A percentile compares a stretch with the other conserved stretches of the same genome.
These are phyloP conservation scores for Drosophila acutilabella DNA, from an alignment of 2,888 invertebrate genomes.

Conservation along the genomic window DNA sequence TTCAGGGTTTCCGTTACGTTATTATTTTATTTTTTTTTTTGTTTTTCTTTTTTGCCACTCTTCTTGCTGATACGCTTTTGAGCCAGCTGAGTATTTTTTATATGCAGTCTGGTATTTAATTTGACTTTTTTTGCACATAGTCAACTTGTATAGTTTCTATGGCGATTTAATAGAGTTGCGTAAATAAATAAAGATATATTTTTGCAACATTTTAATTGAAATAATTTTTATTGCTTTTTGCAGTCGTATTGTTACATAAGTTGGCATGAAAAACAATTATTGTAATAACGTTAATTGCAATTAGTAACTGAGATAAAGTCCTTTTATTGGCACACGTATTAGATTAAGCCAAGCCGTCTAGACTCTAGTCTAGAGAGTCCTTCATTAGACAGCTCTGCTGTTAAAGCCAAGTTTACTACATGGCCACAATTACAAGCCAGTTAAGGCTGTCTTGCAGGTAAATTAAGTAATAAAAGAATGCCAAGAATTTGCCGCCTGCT, in stretches of 20 bases:
- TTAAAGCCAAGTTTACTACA: slow-evolving; percentile 19
- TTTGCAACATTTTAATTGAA: slow-evolving; percentile 34
- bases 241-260: slow-evolving; percentile 7
- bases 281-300: slow-evolving; percentile 1
- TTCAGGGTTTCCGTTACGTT: slow-evolving; percentile 39
- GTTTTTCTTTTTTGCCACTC: slow-evolving; percentile 5
- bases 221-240: slow-evolving; percentile 16
- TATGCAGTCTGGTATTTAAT: slow-evolving; percentile 64
- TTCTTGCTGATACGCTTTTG: slow-evolving; percentile 29
- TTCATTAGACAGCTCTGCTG: slow-evolving; percentile 20
- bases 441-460: slow-evolving; percentile 13
- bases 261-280: background rate
- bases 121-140: slow-evolving; percentile 45
- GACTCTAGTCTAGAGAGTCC: slow-evolving; percentile 6
- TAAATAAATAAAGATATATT: background rate
- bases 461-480: slow-evolving; percentile 36
- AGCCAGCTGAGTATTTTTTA: slow-evolving; percentile 26
- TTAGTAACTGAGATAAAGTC: slow-evolving; percentile 3
- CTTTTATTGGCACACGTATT: slow-evolving; percentile 28
- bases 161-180: slow-evolving; percentile 42
- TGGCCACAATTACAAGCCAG: slow-evolving; percentile 2
- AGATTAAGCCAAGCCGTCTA: slow-evolving; percentile 35
- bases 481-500: slow-evolving; percentile 31
- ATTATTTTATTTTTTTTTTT: background rate
- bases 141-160: slow-evolving; percentile 54